Evolutionary conservation across 1,140 invertebrate genomes (phyloP).

Genomic region (Helicoverpa armigera): DNA sequence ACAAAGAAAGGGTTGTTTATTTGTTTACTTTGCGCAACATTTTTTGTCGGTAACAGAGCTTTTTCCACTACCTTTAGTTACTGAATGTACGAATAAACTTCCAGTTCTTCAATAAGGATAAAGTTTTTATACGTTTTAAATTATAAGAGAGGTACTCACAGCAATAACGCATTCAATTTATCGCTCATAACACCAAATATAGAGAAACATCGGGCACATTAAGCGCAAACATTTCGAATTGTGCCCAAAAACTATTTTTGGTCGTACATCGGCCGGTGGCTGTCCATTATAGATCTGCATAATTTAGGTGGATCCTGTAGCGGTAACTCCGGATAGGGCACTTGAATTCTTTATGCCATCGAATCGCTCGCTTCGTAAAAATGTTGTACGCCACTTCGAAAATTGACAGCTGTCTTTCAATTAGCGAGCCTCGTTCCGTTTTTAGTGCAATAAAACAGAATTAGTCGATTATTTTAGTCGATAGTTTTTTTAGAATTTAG

Average conservation of each 20-base stretch:
- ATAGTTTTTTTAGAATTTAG: constrained; percentile 45
- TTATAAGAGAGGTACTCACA: too few species aligned
- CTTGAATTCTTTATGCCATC: constrained; percentile 80
- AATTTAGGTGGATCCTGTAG: constrained; percentile 77
- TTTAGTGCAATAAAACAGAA: constrained; percentile 51
- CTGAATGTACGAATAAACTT: too few species aligned
- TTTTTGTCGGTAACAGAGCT: background rate
- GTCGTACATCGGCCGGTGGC: constrained; percentile 63
- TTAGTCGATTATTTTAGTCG: constrained; percentile 56
- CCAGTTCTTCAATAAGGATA: too few species aligned
- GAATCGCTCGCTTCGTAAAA: constrained; percentile 63
- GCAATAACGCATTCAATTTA: background rate
- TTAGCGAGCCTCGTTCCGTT: constrained; percentile 58
- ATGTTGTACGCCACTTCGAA: constrained; percentile 59
- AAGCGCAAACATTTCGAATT: constrained; percentile 7
- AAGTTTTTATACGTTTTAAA: too few species aligned
- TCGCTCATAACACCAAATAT: constrained; percentile 19
- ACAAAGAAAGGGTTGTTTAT: constrained; percentile 2
- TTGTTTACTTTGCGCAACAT: background rate
- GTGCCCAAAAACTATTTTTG: constrained; percentile 68
- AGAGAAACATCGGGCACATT: background rate
- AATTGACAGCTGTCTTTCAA: constrained; percentile 77
- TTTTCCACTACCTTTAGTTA: too few species aligned
- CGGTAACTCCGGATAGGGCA: constrained; percentile 65
- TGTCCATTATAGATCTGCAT: constrained; percentile 84